Conservation (phyloP, 2,113 vertebrate species). For the Tor tambroides region DNA sequence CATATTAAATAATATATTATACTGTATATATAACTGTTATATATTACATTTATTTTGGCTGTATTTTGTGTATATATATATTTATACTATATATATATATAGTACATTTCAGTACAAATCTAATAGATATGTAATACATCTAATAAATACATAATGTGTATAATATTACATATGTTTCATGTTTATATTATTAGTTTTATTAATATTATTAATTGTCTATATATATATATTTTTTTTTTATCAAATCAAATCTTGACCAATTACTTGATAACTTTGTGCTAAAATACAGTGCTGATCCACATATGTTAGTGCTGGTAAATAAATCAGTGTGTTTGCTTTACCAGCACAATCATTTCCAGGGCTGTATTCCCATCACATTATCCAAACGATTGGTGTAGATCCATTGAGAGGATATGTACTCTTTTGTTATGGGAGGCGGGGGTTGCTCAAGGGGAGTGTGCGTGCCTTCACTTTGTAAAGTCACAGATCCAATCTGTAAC, state of each 20-base stretch:
- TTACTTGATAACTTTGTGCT: background rate
- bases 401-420: slow-evolving; percentile 14
- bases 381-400: background rate
- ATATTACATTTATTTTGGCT: too few species aligned
- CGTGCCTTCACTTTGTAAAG: slow-evolving; percentile 22
- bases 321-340: slow-evolving; percentile 11
- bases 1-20: too few species aligned
- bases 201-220: too few species aligned
- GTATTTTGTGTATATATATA: too few species aligned
- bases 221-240: too few species aligned
- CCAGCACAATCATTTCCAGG: background rate
- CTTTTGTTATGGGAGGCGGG: slow-evolving; percentile 51
- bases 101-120: too few species aligned
- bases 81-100: too few species aligned
- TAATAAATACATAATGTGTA: too few species aligned
- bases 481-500: slow-evolving; percentile 53
- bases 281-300: background rate
- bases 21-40: too few species aligned
- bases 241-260: background rate
- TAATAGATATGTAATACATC: too few species aligned
- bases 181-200: too few species aligned
- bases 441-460: slow-evolving; percentile 13
- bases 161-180: too few species aligned
- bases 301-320: background rate
- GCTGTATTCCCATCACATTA: background rate